Evolutionary conservation across 2,113 vertebrate species (phyloP).

Genomic region (Petroica traversi): DNA sequence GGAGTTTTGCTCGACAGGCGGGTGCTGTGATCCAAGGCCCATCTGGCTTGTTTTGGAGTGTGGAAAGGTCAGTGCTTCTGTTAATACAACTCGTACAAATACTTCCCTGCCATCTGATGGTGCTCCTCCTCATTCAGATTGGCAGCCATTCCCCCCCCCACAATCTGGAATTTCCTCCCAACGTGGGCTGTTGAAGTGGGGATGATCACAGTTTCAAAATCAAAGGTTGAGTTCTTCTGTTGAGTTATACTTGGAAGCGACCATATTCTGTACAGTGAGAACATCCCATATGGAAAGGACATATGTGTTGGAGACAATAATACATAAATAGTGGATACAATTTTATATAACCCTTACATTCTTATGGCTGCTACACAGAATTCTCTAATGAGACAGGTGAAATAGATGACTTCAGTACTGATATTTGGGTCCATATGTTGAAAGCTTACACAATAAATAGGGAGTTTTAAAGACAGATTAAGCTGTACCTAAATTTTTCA

Average conservation of each 20-base stretch:
- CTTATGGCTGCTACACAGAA: not conserved
- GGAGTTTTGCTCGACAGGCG: not conserved
- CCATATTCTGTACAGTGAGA: slow-evolving; percentile 44
- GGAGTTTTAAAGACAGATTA: not conserved
- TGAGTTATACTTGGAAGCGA: slow-evolving; percentile 43
- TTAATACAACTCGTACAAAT: slow-evolving; percentile 69
- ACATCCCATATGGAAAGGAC: slow-evolving; percentile 59
- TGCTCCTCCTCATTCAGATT: slow-evolving; percentile 49
- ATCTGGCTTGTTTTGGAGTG: slow-evolving; percentile 54
- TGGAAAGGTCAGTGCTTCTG: slow-evolving; percentile 70
- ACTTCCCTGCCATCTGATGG: slow-evolving; percentile 64
- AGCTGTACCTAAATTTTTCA: not conserved
- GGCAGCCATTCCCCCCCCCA: slow-evolving; percentile 15
- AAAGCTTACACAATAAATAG: not conserved
- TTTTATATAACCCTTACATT: slow-evolving; percentile 31
- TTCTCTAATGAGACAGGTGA: slow-evolving; percentile 25
- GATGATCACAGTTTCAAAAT: slow-evolving; percentile 42
- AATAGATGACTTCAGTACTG: not conserved
- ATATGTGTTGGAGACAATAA: slow-evolving; percentile 50
- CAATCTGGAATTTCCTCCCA: slow-evolving; percentile 60
- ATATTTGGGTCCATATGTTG: not conserved
- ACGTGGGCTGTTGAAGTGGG: slow-evolving; percentile 35
- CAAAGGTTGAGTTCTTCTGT: slow-evolving; percentile 50
- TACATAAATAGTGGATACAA: slow-evolving; percentile 37
- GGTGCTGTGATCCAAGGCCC: slow-evolving; percentile 1